These are phyloP conservation scores for Geotrupes spiniger DNA, from an alignment of 2,888 invertebrate genomes.

Conservation along the genomic window DNA sequence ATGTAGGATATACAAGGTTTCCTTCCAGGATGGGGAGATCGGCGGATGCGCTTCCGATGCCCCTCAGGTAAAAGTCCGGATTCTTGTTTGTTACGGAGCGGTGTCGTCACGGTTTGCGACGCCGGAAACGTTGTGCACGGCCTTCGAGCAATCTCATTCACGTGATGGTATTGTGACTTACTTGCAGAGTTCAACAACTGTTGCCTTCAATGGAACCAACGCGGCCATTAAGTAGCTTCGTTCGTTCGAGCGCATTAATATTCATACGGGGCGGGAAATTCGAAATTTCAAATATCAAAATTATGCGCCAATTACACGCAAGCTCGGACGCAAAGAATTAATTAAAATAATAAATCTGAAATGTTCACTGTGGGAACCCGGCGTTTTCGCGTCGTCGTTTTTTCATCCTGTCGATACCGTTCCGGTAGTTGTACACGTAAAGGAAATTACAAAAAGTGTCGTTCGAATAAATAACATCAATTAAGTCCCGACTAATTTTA, in stretches of 20 bases:
- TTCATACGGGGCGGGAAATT: not conserved
- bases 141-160: not conserved
- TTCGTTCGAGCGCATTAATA: too few species aligned
- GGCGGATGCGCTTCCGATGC: slow-evolving; percentile 10
- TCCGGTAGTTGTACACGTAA: not conserved
- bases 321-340: too few species aligned
- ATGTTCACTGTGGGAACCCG: not conserved
- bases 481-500: slow-evolving; percentile 11
- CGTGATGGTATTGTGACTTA: slow-evolving; percentile 1
- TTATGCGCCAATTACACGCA: too few species aligned
- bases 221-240: not conserved
- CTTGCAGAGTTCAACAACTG: not conserved
- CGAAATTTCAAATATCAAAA: too few species aligned
- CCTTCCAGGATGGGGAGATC: slow-evolving; percentile 20
- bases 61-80: slow-evolving; percentile 12
- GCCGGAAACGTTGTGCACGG: slow-evolving; percentile 7
- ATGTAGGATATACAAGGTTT: slow-evolving; percentile 17
- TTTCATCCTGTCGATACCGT: not conserved
- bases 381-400: not conserved
- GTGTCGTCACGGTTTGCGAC: slow-evolving; percentile 12
- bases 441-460: slow-evolving; percentile 1
- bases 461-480: slow-evolving; percentile 2
- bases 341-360: not conserved
- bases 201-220: not conserved
- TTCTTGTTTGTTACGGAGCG: slow-evolving; percentile 14